Conservation (phyloP, 2,888 invertebrate genomes). For the Diogma glabrata region DNA sequence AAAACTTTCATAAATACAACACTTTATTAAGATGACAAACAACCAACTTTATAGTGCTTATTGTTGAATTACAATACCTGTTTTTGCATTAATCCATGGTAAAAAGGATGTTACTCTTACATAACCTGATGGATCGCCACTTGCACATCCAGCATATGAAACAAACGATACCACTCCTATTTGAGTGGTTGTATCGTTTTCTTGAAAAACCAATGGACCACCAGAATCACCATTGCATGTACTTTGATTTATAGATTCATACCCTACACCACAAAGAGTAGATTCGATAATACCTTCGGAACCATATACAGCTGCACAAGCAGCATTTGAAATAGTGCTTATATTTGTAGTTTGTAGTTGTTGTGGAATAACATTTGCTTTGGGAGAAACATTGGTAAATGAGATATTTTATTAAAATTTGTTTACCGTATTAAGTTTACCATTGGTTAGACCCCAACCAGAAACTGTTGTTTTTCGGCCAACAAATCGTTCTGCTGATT, state of each 20-base stretch:
- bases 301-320: too few species aligned
- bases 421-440: background rate
- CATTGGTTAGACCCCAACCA: background rate
- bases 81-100: background rate
- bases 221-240: slow-evolving; percentile 3
- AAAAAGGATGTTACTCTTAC: background rate
- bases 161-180: slow-evolving; percentile 4
- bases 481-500: background rate
- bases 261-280: background rate
- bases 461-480: background rate
- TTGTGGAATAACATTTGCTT: too few species aligned
- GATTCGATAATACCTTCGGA: background rate
- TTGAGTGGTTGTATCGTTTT: background rate
- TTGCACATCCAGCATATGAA: background rate
- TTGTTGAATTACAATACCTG: too few species aligned
- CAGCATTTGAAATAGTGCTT: background rate
- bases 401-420: background rate
- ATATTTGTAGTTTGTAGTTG: background rate
- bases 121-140: background rate
- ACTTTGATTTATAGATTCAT: background rate
- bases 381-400: too few species aligned
- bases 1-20: too few species aligned
- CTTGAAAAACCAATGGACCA: background rate
- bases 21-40: too few species aligned
- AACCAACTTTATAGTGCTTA: too few species aligned